Evolutionary conservation across 2,797 vertebrate species (phyloP).

Genomic region (Smutsia gigantea): DNA sequence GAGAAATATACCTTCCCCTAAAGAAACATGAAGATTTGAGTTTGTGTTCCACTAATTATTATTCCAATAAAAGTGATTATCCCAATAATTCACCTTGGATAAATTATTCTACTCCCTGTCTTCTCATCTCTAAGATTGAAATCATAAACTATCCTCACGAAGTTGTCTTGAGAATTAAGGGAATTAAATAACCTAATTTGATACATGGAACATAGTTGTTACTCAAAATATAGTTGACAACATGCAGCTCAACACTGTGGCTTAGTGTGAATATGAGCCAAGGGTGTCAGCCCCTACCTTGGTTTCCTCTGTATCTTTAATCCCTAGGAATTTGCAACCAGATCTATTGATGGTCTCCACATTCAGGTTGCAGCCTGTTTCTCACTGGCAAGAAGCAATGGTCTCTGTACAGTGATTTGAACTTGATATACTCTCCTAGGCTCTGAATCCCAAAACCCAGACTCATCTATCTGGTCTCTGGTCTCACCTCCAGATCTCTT

Average conservation of each 20-base stretch:
- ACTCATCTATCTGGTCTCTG: not conserved
- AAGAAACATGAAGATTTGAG: not conserved
- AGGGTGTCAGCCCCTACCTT: not conserved
- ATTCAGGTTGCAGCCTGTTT: too few relatives aligned
- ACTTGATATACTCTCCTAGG: not conserved
- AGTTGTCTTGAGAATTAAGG: not conserved
- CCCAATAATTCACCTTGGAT: not conserved
- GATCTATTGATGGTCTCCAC: not conserved
- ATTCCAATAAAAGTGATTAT: not conserved
- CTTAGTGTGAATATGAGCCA: not conserved
- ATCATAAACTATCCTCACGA: not conserved
- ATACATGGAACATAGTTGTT: not conserved
- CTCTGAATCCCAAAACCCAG: not conserved
- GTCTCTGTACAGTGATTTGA: not conserved
- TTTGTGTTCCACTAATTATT: not conserved
- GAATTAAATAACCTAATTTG: not conserved
- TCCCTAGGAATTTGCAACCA: not conserved
- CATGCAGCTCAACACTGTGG: not conserved
- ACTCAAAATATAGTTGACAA: not conserved
- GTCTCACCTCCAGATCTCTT: not conserved
- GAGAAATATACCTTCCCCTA: not conserved
- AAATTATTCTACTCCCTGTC: not conserved
- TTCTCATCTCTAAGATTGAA: not conserved
- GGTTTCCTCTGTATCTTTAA: not conserved
- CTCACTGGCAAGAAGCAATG: not conserved